Evolutionary conservation across 2,888 invertebrate genomes (phyloP), one percentile per base, ranked within the genome.

Genomic region (Parascotia fuliginaria): DNA sequence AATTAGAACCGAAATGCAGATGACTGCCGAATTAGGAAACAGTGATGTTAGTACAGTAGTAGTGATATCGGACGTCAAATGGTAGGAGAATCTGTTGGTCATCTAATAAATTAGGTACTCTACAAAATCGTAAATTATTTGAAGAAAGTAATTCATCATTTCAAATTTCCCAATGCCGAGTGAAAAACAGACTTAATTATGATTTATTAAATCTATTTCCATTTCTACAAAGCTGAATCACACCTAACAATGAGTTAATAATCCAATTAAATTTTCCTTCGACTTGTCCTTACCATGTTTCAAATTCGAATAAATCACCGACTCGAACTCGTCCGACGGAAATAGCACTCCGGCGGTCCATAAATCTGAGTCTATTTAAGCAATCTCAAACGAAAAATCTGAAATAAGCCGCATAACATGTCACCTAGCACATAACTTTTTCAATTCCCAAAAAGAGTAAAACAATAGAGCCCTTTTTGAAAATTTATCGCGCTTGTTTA

Each of bases 341-440:
- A 91, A 92, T 92, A 92, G 85, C 89, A 86, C 87, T 87, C 85
- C 80, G 84, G 74, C 81, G 81, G 83, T 81, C 80, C 87, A 89
- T 92, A 91, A 92, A 91, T 92, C 82, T 79, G 72, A 78, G 83
- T 91, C 92, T 90, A 90, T 92, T 92, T 91, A 89, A 85, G 83
- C 83, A 82, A 88, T 86, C 85, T 84, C 81, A 75, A 84, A 87
- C 81, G 84, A 90, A 91, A 89, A 89, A 89, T 89, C 89, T 82
- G 77, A 87, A 88, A 88, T 88, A 86, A 85, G 73, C 79, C 81
- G 76, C 81, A 81, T 81, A 83, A 79, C 81, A 81, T 77, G 78
- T 79, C 82, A 77, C 73, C 73, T 81, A 73, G 73, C 70, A 74
- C 70, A 75, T 73, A 73, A 73, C 73, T 78, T 77, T 74, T 72